Evolutionary conservation across 2,113 vertebrate genomes (phyloP).

Genomic region (Taxidea taxus): DNA sequence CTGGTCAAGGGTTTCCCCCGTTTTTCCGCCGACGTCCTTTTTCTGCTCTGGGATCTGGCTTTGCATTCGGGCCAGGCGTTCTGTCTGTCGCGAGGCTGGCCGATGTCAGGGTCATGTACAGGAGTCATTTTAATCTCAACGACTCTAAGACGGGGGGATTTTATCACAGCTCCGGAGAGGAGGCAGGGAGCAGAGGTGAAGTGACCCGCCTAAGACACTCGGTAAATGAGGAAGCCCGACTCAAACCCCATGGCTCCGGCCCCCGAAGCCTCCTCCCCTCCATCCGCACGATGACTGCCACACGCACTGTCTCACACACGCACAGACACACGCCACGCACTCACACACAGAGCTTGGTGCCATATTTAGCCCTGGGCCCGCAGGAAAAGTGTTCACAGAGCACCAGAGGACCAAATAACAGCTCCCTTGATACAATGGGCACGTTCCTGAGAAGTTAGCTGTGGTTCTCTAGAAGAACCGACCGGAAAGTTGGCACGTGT

Average conservation of each 20-base stretch:
- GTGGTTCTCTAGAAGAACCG: background rate
- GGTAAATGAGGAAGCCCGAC: background rate
- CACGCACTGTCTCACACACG: fast-evolving
- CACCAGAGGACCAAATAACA: background rate
- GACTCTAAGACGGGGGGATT: fast-evolving
- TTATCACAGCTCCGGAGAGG: fast-evolving
- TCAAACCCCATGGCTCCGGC: background rate
- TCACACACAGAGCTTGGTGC: background rate
- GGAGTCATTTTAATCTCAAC: fast-evolving
- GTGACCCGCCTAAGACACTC: fast-evolving
- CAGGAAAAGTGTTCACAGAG: background rate
- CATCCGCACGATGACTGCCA: fast-evolving
- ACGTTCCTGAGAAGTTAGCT: background rate
- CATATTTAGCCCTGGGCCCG: background rate
- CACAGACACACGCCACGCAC: background rate
- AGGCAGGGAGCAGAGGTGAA: too few species aligned
- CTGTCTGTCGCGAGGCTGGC: background rate
- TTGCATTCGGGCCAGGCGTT: fast-evolving
- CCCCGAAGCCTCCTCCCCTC: fast-evolving
- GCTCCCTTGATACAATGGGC: background rate
- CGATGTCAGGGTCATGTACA: fast-evolving
- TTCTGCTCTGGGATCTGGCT: too few species aligned
- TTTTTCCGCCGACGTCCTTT: background rate
- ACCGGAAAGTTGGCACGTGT: fast-evolving
- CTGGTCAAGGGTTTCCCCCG: fast-evolving